phyloP scores from a whole-genome alignment of 1,140 invertebrate genomes.

The Drosophila elegans region DNA sequence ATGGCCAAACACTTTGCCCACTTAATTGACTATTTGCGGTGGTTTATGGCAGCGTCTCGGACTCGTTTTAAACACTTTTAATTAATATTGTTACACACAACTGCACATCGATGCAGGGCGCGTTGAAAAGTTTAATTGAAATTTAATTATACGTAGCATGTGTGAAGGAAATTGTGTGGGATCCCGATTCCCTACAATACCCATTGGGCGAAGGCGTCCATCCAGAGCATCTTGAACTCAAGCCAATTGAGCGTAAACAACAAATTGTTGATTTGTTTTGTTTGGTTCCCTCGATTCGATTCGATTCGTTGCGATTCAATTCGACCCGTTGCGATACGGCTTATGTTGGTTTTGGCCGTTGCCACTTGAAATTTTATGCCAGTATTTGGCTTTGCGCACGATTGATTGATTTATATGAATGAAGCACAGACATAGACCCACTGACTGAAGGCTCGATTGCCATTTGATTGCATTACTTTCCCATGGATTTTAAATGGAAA shows the following conservation, averaged over 20 bases:
- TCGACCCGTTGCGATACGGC: conserved; percentile 12
- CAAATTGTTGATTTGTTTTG: conserved; percentile 66
- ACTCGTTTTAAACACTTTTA: conserved; percentile 71
- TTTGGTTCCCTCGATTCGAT: conserved; percentile 26
- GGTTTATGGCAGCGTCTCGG: conserved; percentile 40
- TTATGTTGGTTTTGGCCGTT: conserved; percentile 48
- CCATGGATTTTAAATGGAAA: conserved; percentile 74
- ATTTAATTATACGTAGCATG: conserved; percentile 69
- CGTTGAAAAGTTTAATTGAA: conserved; percentile 77
- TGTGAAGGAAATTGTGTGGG: conserved; percentile 42
- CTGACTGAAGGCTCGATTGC: conserved; percentile 36
- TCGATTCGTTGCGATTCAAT: conserved; percentile 14
- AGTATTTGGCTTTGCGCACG: conserved; percentile 61
- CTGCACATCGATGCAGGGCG: conserved; percentile 38
- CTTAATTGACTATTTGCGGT: conserved; percentile 71
- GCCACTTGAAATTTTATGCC: conserved; percentile 56
- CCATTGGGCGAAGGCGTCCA: conserved; percentile 36
- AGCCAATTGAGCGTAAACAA: conserved; percentile 57
- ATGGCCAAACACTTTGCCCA: conserved; percentile 48
- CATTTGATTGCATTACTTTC: conserved; percentile 67
- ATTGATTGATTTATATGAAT: conserved; percentile 66
- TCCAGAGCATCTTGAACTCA: conserved; percentile 33
- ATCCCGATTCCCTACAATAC: conserved; percentile 1
- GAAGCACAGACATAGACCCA: conserved; percentile 11
- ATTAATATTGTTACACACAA: conserved; percentile 72